Evolutionary conservation across 2,888 invertebrate genomes (phyloP), one percentile per base, ranked within the genome.

Genomic region (Netelia inedita): DNA sequence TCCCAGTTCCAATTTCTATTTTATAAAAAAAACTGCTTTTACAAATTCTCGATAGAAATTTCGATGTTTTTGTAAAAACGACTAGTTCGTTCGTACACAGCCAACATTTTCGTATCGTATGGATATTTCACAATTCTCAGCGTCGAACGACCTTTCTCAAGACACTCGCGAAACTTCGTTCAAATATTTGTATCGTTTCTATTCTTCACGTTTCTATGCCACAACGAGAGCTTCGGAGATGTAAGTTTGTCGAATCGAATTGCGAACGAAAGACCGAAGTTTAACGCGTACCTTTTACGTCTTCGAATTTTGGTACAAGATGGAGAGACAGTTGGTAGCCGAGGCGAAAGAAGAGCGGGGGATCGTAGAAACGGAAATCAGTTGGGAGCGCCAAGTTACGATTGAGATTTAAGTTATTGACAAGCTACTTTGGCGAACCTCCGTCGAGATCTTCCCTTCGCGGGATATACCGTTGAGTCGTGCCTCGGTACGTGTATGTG

Each of bases 381-480:
- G 92, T 90, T 88, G 92, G 92, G 92, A 91, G 90, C 88, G 89
- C 88, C 88, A 93, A 93, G 92, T 92, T 93, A 92, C 91, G 92
- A 93, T 93, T 93, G 93, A 93, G 93, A 93, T 93, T 93, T 93
- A 93, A 93, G 91, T 93, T 93, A 93, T 93, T 93, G 93, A 93
- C 93, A 93, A 93, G 93, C 91, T 92, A 92, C 93, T 93, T 92
- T 92, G 91, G 91, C 88, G 90, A 91, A 90, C 90, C 92, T 90
- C 90, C 89, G 87, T 76, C 87, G 90, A 92, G 92, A 85, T 84
- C 82, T 86, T 87, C 14, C 46, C 2, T 46, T 14, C 46, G 10
- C 11, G 46, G 2, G 46, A 35, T 35, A 35, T 35, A 35, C 35
- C 78, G 73, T 50, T 57, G 46, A 65, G 57, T 78, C 61, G 19